Conservation (phyloP, 1,140 invertebrate genomes). For the Trissolcus basalis region DNA sequence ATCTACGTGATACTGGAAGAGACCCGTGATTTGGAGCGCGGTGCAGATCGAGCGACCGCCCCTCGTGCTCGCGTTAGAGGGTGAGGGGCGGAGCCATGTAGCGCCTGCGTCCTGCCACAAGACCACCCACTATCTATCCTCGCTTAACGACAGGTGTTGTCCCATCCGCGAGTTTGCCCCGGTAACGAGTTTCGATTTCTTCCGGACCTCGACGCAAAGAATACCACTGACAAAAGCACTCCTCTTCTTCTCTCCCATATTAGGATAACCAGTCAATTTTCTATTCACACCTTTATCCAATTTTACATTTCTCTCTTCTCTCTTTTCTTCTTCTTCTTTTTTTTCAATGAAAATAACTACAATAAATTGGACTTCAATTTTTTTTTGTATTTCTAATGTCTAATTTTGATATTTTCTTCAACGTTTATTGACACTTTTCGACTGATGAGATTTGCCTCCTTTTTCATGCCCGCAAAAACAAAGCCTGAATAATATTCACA, state of each 20-base stretch:
- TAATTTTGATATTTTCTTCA: no score
- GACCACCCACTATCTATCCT: slow-evolving; percentile 47
- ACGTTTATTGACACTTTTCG: no score
- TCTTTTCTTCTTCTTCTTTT: no score
- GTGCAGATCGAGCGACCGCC: slow-evolving; percentile 27
- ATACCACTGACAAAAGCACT: slow-evolving; percentile 17
- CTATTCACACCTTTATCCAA: no score
- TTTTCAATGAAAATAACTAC: no score
- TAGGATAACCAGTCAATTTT: no score
- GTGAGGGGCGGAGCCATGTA: slow-evolving; percentile 14
- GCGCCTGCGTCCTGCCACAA: slow-evolving; percentile 33
- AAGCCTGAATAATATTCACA: neutral
- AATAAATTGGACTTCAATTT: no score
- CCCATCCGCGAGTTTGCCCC: slow-evolving; percentile 51
- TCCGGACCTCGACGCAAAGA: slow-evolving; percentile 41
- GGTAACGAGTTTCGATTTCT: slow-evolving; percentile 66
- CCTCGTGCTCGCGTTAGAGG: slow-evolving; percentile 26
- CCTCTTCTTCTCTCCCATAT: no score
- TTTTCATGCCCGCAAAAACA: neutral
- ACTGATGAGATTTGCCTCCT: no score
- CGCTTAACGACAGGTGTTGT: slow-evolving; percentile 54
- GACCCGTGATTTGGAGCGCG: slow-evolving; percentile 33
- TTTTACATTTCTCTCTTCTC: no score
- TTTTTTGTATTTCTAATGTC: no score
- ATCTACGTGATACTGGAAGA: slow-evolving; percentile 50